Conservation (phyloP, 2,888 invertebrate genomes). For the Conomelus anceps region DNA sequence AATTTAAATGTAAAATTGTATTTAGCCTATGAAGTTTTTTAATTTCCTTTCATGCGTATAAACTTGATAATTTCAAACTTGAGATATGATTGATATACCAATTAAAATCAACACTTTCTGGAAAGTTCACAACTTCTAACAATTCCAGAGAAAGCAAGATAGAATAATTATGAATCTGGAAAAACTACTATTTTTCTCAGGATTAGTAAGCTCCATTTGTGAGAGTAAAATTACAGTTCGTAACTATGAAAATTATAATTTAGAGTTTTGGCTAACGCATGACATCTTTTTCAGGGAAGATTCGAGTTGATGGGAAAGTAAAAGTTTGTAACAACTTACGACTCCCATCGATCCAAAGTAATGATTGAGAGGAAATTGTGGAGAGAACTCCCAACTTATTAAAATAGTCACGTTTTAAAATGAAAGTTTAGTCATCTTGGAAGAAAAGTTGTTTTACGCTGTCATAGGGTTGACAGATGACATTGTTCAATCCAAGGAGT, state of each 20-base stretch:
- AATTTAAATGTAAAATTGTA: no score
- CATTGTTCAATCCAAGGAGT: no score
- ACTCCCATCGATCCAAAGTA: not conserved
- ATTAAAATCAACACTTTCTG: not conserved
- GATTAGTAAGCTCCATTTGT: not conserved
- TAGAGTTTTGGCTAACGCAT: not conserved
- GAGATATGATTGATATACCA: no score
- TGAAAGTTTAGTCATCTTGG: not conserved
- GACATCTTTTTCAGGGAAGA: not conserved
- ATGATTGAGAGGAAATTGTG: not conserved
- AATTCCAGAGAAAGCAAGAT: not conserved
- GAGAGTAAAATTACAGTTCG: not conserved
- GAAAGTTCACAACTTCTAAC: not conserved
- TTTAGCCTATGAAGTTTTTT: no score
- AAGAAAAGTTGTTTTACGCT: not conserved
- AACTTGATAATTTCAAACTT: no score
- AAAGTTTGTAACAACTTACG: not conserved
- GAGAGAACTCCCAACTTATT: not conserved
- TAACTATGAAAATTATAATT: not conserved
- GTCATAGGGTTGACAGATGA: no score
- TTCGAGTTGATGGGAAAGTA: not conserved
- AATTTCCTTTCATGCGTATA: no score
- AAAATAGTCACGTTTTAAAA: not conserved
- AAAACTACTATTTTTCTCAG: not conserved
- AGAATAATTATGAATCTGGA: not conserved